Evolutionary conservation across 2,888 invertebrate species (phyloP), one percentile per base, ranked within the genome.

Genomic region (Esperia sulphurella): DNA sequence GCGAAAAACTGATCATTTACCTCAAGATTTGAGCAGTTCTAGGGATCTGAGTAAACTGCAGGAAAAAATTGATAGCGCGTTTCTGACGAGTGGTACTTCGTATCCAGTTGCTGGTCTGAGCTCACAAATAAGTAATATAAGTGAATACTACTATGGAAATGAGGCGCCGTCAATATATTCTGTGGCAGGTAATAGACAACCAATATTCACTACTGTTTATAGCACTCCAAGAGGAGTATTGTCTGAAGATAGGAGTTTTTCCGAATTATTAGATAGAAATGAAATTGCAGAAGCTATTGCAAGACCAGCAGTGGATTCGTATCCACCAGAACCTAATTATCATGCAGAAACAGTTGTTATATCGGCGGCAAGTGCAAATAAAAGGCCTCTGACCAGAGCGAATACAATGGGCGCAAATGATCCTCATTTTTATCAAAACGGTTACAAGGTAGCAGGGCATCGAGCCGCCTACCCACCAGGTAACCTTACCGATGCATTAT

Each of bases 401-500:
- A 91, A 91, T 57, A 91, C 92, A 4, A 86, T 91, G 52, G 86
- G 83, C 8, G 68, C 83, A 30, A 88, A 81, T 48, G 93, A 93
- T 54, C 85, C 90, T 21, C 71, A 79, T 48, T 83, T 81, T 73
- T 92, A 70, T 70, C 92, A 67, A 91, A 93, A 94, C 63, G 94
- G 94, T 46, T 93, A 93, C 66, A 94, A 94, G 80, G 84, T 87
- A 38, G 90, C 91, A 1, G 90, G 92, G 78, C 92, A 93, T 65
- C 90, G 94, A 48, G 89, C 92, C 31, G 93, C 92, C 83, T 94
- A 94, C 65, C 94, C 94, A 38, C 91, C 93, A 1, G 93, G 94
- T 4, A 92, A 91, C 70, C 91, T 96, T 21, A 96, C 95, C 0
- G 96, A 96, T 72, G 95, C 95, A 10, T 82, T 96, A 7, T 94